Evolutionary conservation across 1,140 invertebrate species (phyloP).

Genomic region (Orius laevigatus): DNA sequence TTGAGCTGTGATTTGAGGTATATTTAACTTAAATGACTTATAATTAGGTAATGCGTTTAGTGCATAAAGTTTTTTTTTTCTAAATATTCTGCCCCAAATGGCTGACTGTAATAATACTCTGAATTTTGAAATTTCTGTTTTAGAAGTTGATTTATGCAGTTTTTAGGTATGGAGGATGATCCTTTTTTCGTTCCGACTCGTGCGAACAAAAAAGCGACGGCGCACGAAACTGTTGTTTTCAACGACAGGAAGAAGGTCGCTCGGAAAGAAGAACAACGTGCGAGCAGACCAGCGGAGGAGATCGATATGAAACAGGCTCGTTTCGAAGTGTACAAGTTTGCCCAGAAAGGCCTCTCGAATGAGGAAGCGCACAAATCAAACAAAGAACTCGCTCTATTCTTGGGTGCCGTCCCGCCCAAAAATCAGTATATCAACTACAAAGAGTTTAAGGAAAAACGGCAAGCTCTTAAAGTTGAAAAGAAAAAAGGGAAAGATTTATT

Average conservation of each 20-base stretch:
- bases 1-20: too few relatives aligned
- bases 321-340: slow-evolving; percentile 13
- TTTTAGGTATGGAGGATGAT: slow-evolving; percentile 1
- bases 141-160: too few relatives aligned
- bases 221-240: background rate
- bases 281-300: background rate
- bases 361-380: slow-evolving; percentile 7
- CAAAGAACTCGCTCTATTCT: slow-evolving; percentile 9
- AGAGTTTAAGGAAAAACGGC: background rate
- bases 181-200: slow-evolving; percentile 1
- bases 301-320: slow-evolving; percentile 10
- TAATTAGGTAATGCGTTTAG: too few relatives aligned
- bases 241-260: background rate
- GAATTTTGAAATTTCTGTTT: background rate
- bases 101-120: too few relatives aligned
- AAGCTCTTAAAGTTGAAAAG: background rate
- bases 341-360: background rate
- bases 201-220: background rate
- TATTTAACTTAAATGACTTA: too few relatives aligned
- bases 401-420: slow-evolving; percentile 10
- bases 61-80: too few relatives aligned
- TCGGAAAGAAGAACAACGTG: background rate
- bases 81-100: too few relatives aligned
- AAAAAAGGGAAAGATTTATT: background rate
- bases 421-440: slow-evolving; percentile 9